Base-by-base conservation (phyloP, 2,113 vertebrate genomes). In the Gila orcuttii region DNA sequence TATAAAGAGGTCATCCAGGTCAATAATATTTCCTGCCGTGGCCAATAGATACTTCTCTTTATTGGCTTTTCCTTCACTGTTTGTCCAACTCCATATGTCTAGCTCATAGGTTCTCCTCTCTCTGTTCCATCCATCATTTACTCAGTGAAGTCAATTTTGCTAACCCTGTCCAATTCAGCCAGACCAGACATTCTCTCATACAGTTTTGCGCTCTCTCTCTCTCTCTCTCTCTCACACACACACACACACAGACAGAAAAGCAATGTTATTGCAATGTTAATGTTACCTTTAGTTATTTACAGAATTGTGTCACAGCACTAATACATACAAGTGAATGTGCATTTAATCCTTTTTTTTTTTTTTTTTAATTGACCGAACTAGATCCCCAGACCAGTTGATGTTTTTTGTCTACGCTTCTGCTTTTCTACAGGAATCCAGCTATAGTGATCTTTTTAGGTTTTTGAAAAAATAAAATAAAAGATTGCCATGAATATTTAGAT, bases 1-100 rank as follows among this genome's bases (percentile, higher is more conserved):
- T 73, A 78, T 82, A 69, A 89, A 59, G 52, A 79, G 31, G 52
- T 84, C 86, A 28, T 52, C 33, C n/a, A 69, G 82, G 31, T 69
- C 77, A 47, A 77, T 79, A 45, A 87, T 76, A 66, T 85, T 82
- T 71, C 86, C 82, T 75, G 69, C 71, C 23, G 47, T 52, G 23
- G 88, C 71, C 82, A 78, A 60, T n/a, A 87, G 28, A 82, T 85
- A 85, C 60, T 85, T 79, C n/a, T n/a, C 21, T 82, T 85, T 87
- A 78, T 85, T 85, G 33, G 82, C 45, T 83, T 83, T 83, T 83
- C 68, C 50, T 77, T 79, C 74, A 85, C 73, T 85, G 83, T 60
- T 87, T 76, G 79, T 79, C 36, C 60, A 45, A 3, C 55, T n/a
- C 55, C 66, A 80, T 77, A 83, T 74, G 57, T 80, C 82, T 82